Conservation (phyloP, 2,113 vertebrate genomes). For the Leucosticte australis region DNA sequence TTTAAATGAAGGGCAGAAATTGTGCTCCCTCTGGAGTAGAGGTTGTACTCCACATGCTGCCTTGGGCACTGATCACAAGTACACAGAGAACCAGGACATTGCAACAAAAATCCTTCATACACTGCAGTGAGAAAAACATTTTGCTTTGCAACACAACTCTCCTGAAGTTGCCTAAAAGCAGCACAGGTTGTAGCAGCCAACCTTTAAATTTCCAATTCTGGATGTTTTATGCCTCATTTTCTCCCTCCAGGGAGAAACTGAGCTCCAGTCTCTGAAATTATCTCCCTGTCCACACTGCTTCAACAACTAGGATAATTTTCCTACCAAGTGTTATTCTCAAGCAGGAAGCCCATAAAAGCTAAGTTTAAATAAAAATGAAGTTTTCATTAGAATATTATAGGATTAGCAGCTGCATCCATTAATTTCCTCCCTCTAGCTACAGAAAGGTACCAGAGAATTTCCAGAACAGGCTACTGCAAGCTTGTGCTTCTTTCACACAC, state of each 20-base stretch:
- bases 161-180: background rate
- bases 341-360: background rate
- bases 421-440: conserved; percentile 14
- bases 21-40: background rate
- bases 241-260: background rate
- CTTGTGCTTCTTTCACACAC: background rate
- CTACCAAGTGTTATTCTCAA: background rate
- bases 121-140: background rate
- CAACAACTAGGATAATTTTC: background rate
- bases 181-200: background rate
- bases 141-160: background rate
- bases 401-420: background rate
- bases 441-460: conserved; percentile 1
- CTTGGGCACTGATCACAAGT: background rate
- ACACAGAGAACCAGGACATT: background rate
- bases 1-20: background rate
- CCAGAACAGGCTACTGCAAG: conserved; percentile 17
- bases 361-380: conserved; percentile 19
- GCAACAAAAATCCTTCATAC: background rate
- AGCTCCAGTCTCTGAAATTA: background rate
- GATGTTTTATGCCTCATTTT: background rate
- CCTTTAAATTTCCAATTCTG: background rate
- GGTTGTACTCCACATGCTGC: background rate
- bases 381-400: background rate
- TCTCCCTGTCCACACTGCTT: background rate